phyloP scores from a whole-genome alignment of 2,797 vertebrate species.

The Pyrrhura leucotis region DNA sequence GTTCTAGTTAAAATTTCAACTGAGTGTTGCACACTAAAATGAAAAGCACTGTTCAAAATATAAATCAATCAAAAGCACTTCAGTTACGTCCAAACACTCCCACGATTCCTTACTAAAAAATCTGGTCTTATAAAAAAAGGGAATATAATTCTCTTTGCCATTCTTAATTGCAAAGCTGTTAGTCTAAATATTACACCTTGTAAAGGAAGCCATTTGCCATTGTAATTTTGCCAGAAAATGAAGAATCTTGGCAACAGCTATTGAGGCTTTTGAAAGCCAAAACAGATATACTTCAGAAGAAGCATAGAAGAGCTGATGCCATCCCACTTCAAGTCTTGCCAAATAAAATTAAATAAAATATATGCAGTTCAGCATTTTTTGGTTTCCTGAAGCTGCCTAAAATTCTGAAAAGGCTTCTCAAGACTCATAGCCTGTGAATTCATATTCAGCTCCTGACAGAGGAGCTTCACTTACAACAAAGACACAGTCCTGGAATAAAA shows the following conservation, averaged over 20 bases:
- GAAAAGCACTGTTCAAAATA: constrained; percentile 64
- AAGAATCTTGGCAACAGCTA: constrained; percentile 62
- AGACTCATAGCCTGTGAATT: not conserved
- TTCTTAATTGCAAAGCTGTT: constrained; percentile 73
- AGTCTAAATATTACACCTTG: constrained; percentile 73
- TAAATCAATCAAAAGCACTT: constrained; percentile 68
- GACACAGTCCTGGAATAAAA: not conserved
- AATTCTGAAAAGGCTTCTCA: constrained; percentile 6
- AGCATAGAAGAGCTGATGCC: constrained; percentile 55
- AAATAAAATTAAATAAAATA: constrained; percentile 64
- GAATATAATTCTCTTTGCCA: constrained; percentile 66
- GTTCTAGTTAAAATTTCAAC: constrained; percentile 47
- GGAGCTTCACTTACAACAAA: not conserved
- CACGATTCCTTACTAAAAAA: constrained; percentile 58
- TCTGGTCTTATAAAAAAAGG: constrained; percentile 67
- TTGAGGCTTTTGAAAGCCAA: constrained; percentile 66
- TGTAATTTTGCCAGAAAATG: constrained; percentile 67
- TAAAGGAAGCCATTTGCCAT: constrained; percentile 70
- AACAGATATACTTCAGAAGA: constrained; percentile 66
- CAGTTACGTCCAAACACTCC: constrained; percentile 63
- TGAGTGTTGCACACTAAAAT: constrained; percentile 12
- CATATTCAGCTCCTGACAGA: not conserved
- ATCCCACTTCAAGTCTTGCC: constrained; percentile 40
- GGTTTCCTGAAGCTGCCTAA: constrained; percentile 18
- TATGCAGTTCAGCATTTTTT: constrained; percentile 35